phyloP scores from a whole-genome alignment of 2,888 invertebrate species.

The Mechanitis mazaeus region DNA sequence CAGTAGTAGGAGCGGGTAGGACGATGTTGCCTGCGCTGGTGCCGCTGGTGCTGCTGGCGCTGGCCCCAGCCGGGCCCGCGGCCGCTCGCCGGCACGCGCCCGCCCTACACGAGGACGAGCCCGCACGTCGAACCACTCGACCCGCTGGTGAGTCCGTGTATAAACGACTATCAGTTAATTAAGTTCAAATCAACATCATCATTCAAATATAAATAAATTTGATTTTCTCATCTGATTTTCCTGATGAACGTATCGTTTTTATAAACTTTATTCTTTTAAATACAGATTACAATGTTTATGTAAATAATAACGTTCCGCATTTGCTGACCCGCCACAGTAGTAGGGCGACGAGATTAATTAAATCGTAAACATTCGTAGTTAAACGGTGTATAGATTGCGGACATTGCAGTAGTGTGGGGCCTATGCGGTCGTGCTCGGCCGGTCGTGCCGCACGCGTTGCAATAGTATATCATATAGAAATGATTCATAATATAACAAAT shows the following conservation, averaged over 20 bases:
- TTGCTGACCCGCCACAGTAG: slow-evolving; percentile 36
- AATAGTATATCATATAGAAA: slow-evolving; percentile 45
- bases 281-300: slow-evolving; percentile 52
- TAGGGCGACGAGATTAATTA: slow-evolving; percentile 41
- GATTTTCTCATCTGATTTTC: slow-evolving; percentile 14
- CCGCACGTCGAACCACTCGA: slow-evolving; percentile 78
- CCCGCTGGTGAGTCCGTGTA: slow-evolving; percentile 79
- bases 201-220: slow-evolving; percentile 9
- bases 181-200: slow-evolving; percentile 18
- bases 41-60: slow-evolving; percentile 59
- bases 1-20: slow-evolving; percentile 46
- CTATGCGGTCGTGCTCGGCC: neutral
- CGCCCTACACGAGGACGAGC: slow-evolving; percentile 80
- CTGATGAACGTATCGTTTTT: slow-evolving; percentile 5
- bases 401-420: neutral
- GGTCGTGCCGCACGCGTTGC: slow-evolving; percentile 25
- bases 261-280: slow-evolving; percentile 12
- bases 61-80: slow-evolving; percentile 52
- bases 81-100: slow-evolving; percentile 78
- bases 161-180: slow-evolving; percentile 6
- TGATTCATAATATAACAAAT: slow-evolving; percentile 29
- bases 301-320: slow-evolving; percentile 57
- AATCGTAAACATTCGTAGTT: slow-evolving; percentile 36
- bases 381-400: slow-evolving; percentile 28
- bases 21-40: slow-evolving; percentile 61